Evolutionary conservation across 2,797 vertebrate genomes (phyloP).

Genomic region (Vireo griseus): DNA sequence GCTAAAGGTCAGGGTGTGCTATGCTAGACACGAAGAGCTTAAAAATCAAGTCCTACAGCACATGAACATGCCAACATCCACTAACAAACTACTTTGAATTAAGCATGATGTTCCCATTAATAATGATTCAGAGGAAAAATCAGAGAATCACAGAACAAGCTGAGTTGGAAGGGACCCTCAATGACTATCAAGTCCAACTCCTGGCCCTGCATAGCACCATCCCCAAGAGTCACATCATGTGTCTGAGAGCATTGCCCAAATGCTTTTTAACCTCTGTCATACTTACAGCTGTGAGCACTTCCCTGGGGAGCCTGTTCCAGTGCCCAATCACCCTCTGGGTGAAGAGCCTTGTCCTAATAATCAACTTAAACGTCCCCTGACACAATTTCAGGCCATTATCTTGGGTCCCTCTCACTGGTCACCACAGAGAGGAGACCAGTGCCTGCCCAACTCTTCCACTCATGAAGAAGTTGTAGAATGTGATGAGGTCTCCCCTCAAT

Average conservation of each 20-base stretch:
- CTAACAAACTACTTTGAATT: neutral
- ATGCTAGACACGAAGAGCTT: neutral
- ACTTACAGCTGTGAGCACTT: neutral
- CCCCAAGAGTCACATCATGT: neutral
- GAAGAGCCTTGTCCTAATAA: neutral
- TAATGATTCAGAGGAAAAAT: neutral
- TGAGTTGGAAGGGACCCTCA: neutral
- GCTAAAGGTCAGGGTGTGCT: neutral
- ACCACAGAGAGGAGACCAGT: neutral
- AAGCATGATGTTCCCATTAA: neutral
- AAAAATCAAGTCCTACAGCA: neutral
- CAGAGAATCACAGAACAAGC: neutral
- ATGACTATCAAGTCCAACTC: accelerated
- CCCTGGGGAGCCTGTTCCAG: neutral
- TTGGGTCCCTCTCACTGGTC: neutral
- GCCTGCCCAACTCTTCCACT: neutral
- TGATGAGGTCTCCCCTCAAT: neutral
- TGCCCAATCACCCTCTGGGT: neutral
- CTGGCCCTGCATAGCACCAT: neutral
- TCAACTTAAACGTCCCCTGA: neutral
- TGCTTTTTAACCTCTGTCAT: neutral
- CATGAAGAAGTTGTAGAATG: neutral
- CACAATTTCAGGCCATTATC: neutral
- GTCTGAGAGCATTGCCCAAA: neutral
- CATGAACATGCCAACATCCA: neutral